phyloP scores from a whole-genome alignment of 2,797 vertebrate species.

The Onychomys torridus region DNA sequence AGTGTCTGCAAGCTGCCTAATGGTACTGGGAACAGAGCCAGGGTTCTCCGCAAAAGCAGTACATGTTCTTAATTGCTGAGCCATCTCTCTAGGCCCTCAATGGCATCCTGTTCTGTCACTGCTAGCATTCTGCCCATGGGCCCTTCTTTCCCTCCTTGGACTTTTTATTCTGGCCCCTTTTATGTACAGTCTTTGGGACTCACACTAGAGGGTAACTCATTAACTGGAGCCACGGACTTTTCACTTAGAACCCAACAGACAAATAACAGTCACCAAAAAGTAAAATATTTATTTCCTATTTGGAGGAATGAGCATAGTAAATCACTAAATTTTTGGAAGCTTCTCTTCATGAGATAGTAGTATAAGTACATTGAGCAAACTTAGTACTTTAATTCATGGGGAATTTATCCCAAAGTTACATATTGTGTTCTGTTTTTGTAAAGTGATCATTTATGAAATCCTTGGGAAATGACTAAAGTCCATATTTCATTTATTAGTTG shows the following conservation, averaged over 20 bases:
- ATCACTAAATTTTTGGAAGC: slow-evolving; percentile 32
- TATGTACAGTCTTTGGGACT: neutral
- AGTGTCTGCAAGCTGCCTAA: neutral
- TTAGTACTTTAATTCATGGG: neutral
- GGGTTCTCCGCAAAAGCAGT: neutral
- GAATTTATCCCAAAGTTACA: slow-evolving; percentile 42
- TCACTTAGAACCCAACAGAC: slow-evolving; percentile 42
- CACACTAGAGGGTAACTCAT: slow-evolving; percentile 22
- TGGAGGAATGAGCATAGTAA: neutral
- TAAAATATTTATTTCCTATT: slow-evolving; percentile 62
- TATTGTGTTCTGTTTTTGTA: neutral
- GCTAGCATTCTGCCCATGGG: slow-evolving; percentile 39
- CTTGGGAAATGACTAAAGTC: slow-evolving; percentile 5
- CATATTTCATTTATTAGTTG: slow-evolving; percentile 41
- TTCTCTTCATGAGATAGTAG: neutral
- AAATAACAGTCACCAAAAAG: slow-evolving; percentile 56
- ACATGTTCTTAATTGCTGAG: neutral
- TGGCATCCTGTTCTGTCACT: slow-evolving; percentile 50
- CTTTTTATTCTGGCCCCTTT: slow-evolving; percentile 55
- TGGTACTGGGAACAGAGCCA: neutral
- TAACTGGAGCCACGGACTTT: slow-evolving; percentile 49
- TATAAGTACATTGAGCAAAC: neutral
- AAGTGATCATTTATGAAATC: slow-evolving; percentile 14
- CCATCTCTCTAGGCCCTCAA: neutral
- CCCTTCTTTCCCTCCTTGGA: neutral